phyloP scores from a whole-genome alignment of 2,797 vertebrate genomes.

The Poecile montanus region DNA sequence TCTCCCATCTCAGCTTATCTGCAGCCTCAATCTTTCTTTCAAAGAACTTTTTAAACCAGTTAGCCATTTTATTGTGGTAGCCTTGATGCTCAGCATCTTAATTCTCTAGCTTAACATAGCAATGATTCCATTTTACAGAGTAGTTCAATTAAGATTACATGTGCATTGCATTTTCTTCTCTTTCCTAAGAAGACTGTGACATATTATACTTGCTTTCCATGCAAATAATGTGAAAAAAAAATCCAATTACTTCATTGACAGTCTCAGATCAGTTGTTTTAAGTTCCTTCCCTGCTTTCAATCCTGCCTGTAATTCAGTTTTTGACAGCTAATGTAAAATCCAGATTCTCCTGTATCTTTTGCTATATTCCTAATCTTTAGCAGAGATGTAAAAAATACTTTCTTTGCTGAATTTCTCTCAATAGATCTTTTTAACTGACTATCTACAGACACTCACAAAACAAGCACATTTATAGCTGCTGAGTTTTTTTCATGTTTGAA shows the following conservation, averaged over 20 bases:
- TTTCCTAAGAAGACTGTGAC: not conserved
- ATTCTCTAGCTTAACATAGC: not conserved
- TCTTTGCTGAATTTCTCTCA: not conserved
- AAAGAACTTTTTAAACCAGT: not conserved
- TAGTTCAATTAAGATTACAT: not conserved
- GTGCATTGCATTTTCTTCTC: not conserved
- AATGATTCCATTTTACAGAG: not conserved
- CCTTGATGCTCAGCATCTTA: not conserved
- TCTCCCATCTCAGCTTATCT: not conserved
- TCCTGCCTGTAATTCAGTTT: not conserved
- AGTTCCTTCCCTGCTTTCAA: not conserved
- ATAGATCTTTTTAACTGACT: not conserved
- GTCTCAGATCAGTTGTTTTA: not conserved
- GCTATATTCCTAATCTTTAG: not conserved
- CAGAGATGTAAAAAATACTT: not conserved
- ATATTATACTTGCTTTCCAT: not conserved
- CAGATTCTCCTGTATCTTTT: not conserved
- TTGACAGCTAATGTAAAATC: not conserved
- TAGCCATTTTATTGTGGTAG: not conserved
- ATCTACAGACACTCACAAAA: not conserved
- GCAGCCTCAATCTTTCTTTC: not conserved
- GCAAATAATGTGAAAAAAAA: not conserved
- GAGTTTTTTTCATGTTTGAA: not conserved
- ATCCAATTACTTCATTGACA: not conserved
- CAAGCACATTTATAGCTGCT: not conserved